Base-by-base conservation (phyloP, 2,113 vertebrate genomes). In the Hoplias malabaricus region DNA sequence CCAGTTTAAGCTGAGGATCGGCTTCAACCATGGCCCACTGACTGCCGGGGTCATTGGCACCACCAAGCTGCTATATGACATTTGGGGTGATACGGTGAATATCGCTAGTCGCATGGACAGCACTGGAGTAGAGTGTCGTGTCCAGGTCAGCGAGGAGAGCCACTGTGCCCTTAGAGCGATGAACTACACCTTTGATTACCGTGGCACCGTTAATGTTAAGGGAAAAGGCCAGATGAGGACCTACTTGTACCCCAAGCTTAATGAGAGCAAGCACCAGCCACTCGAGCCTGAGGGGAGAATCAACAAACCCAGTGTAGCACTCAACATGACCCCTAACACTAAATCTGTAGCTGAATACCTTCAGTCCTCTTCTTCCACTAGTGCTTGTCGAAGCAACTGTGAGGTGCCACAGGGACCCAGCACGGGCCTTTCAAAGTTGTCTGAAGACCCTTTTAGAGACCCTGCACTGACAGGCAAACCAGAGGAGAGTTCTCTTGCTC, bases 171-270 rank as follows among this genome's bases (percentile, higher is more conserved):
- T 99, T 38, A 94, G 80, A 57, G 93, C 93, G 85, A 96, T 99
- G 96, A 95, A 96, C 43, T 94, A 98, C 6, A 93, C 96, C 84
- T 98, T 99, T 72, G 96, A 99, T 89, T 99, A 98, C 77, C 92
- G 97, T 67, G 97, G 97, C 77, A 99, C 97, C 0, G 97, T 99
- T 87, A 98, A 99, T 5, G 97, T 99, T 42, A 99, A 99, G 87
- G 97, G 97, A 23, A 99, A 98, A 57, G 97, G 97, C 63, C 96
- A 99, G 88, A 99, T 98, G 97, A 98, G 97, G 93, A 99, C 97
- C 87, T 99, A 96, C 88, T 93, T 99, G 1, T 99, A 93, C 87
- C 97, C 96, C 16, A 95, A 93, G 84, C n/a, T n/a, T n/a, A n/a
- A n/a, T n/a, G n/a, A n/a, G n/a, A n/a, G n/a, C n/a, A n/a, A n/a